Base-by-base conservation (phyloP, 1,140 invertebrate species). In the Listronotus bonariensis region DNA sequence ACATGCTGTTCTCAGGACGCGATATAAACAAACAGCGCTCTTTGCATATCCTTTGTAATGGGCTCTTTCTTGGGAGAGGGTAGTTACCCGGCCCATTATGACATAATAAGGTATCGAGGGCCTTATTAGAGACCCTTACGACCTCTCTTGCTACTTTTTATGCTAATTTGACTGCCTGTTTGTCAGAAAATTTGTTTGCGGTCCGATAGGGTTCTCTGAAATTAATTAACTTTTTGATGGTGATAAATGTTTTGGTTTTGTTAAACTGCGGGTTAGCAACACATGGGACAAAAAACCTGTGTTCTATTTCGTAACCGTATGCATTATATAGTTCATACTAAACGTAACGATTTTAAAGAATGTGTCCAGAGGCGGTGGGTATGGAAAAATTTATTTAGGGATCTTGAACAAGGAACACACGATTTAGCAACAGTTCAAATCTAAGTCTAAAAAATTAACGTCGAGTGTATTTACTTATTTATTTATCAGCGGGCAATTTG, bases 1-100 rank as follows among this genome's bases (percentile, higher is more conserved):
- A 74, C 68, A 74, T 73, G 73, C 71, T 68, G 68, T 69, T 71
- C 66, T 68, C 59, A 73, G 72, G 71, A 74, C 45, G 56, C 71
- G 71, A 70, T 74, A 74, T 74, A 74, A 74, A 74, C 73, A 74
- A 74, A 74, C 73, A 73, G 58, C 58, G 58, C 68, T 74, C 73
- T 74, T 74, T 74, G 73, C 71, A 74, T 74, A 74, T 74, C 70
- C 67, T 65, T 62, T 70, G 68, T 72, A 73, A 74, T 70, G 68
- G 73, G 73, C 63, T 68, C 55, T 60, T 65, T 53, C 63, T 64
- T 53, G 61, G 52, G 56, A 69, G 64, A 74, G 73, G 72, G 72
- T 73, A 69, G 69, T 69, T 73, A 71, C 68, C 65, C 48, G 59
- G 52, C 65, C 71, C 62, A 73, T 74, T 74, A 74, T 74, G 66